A percentile compares a stretch with the other conserved stretches of the same genome.
These are phyloP conservation scores for Penaeus monodon DNA, from an alignment of 2,888 invertebrate species.

Conservation along the genomic window DNA sequence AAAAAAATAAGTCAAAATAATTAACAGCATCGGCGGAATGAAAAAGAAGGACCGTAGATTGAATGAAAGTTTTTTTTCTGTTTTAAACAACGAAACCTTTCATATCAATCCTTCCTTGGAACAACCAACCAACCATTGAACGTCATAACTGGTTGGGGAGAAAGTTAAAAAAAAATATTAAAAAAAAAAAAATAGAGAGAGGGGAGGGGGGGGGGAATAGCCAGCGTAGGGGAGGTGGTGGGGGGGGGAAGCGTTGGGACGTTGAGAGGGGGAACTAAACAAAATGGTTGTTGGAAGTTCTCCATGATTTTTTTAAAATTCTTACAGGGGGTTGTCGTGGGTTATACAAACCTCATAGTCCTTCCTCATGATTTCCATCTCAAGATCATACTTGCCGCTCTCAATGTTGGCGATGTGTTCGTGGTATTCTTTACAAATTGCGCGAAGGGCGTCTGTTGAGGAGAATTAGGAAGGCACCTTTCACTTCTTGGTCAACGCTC, in stretches of 20 bases:
- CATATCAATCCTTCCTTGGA: constrained; percentile 39
- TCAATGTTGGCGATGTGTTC: constrained; percentile 85
- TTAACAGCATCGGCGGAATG: constrained; percentile 18
- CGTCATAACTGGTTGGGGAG: constrained; percentile 3
- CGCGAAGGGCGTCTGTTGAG: constrained; percentile 68
- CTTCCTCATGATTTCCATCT: constrained; percentile 95
- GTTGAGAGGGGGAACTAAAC: too few species aligned
- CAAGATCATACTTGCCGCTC: constrained; percentile 97
- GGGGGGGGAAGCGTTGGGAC: background rate
- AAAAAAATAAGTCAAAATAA: constrained; percentile 9
- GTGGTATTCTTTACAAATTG: constrained; percentile 81
- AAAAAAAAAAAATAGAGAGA: too few species aligned
- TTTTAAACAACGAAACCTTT: constrained; percentile 8
- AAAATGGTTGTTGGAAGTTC: constrained; percentile 8
- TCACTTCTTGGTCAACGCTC: too few species aligned
- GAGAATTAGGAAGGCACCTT: constrained; percentile 5
- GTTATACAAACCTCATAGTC: constrained; percentile 84
- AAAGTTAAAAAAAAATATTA: background rate
- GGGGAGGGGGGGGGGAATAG: too few species aligned
- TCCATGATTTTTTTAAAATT: background rate
- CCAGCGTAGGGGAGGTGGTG: too few species aligned
- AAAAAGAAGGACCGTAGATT: constrained; percentile 29
- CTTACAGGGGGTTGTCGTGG: background rate
- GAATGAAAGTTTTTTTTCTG: constrained; percentile 35
- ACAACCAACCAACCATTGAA: constrained; percentile 38